Evolutionary conservation across 2,888 invertebrate genomes (phyloP).

Genomic region (Ormyrus nitidulus): DNA sequence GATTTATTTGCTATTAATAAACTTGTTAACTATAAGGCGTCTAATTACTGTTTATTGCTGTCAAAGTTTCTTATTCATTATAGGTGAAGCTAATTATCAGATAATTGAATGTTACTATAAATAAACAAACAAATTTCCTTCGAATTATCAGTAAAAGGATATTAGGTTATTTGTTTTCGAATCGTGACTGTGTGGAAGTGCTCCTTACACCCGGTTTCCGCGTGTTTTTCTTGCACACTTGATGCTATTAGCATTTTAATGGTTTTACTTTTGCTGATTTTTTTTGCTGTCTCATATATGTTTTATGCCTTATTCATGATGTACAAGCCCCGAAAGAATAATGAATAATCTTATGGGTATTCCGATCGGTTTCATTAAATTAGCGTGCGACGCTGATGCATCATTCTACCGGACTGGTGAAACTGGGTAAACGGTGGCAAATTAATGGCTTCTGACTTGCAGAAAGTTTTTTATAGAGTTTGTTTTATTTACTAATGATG

Average conservation of each 20-base stretch:
- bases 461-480: conserved; percentile 35
- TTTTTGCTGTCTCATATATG: conserved; percentile 39
- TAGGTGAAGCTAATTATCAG: too few species aligned
- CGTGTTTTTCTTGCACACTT: conserved; percentile 37
- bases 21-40: too few species aligned
- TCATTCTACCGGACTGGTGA: conserved; percentile 36
- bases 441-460: conserved; percentile 55
- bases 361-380: conserved; percentile 56
- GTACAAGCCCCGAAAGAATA: conserved; percentile 42
- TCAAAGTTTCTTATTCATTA: too few species aligned
- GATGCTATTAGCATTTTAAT: conserved; percentile 52
- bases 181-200: neutral
- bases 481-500: conserved; percentile 44
- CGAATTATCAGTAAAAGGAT: too few species aligned
- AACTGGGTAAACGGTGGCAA: conserved; percentile 51
- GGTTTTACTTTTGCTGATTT: conserved; percentile 30
- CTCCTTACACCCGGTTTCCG: neutral
- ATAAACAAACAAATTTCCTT: too few species aligned
- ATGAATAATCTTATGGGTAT: conserved; percentile 45
- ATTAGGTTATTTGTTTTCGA: too few species aligned
- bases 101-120: too few species aligned
- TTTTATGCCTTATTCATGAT: conserved; percentile 44
- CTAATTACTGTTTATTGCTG: too few species aligned
- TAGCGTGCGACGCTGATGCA: conserved; percentile 50
- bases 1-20: too few species aligned